Percentiles rank a stretch among this genome's conserved stretches.
These are phyloP conservation scores for Lacerta agilis DNA, from an alignment of 2,797 vertebrate genomes.

Conservation along the genomic window DNA sequence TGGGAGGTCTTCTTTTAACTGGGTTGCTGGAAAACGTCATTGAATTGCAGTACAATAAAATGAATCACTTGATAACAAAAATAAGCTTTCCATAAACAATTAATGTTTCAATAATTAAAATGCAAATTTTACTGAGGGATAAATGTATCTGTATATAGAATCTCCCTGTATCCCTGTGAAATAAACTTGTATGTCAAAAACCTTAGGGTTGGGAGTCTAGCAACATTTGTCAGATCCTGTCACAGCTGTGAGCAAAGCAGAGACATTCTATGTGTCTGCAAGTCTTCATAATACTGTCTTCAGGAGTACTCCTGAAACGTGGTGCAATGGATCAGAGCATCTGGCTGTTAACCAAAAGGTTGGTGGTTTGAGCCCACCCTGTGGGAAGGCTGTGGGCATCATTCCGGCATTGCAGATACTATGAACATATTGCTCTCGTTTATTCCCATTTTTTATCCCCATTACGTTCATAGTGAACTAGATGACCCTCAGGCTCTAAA, in stretches of 20 bases:
- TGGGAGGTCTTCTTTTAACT: background rate
- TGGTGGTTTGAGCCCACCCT: no score
- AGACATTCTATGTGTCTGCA: background rate
- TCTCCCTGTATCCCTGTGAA: background rate
- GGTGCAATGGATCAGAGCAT: no score
- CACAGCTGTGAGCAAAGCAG: background rate
- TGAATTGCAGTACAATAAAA: background rate
- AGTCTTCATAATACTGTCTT: background rate
- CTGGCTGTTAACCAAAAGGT: no score
- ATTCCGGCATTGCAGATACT: no score
- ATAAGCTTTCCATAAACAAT: background rate
- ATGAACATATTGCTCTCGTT: no score
- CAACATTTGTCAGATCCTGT: background rate
- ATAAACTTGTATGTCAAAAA: background rate
- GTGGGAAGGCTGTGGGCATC: no score
- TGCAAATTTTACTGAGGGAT: background rate
- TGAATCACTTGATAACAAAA: background rate
- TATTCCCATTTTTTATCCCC: no score
- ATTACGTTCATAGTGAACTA: no score
- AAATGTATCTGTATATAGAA: background rate
- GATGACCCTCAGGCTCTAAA: background rate
- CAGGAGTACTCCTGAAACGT: background rate
- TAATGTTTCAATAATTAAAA: background rate
- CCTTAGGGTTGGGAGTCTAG: background rate
- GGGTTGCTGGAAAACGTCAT: background rate